Percentiles rank a stretch among this genome's conserved stretches.
phyloP scores from a whole-genome alignment of 2,113 vertebrate genomes.

The Siniperca knerii region DNA sequence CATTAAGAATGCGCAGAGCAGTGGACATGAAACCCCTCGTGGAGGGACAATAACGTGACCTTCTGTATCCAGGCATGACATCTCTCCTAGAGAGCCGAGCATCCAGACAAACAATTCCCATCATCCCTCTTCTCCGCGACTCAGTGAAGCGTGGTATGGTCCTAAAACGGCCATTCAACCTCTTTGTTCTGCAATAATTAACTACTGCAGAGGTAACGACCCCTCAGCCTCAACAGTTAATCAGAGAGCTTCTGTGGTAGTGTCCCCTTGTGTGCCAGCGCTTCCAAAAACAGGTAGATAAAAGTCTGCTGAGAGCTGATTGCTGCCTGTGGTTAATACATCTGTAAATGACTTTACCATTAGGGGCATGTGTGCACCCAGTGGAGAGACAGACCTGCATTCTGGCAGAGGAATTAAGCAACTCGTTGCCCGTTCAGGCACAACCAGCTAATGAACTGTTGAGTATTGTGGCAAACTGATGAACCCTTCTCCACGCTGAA shows the following conservation, averaged over 20 bases:
- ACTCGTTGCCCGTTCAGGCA: constrained; percentile 3
- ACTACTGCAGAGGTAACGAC: constrained; percentile 45
- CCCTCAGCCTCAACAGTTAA: constrained; percentile 44
- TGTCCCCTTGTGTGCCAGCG: constrained; percentile 4
- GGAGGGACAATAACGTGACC: constrained; percentile 54
- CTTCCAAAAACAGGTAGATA: constrained; percentile 47
- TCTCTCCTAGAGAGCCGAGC: constrained; percentile 40
- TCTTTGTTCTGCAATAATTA: constrained; percentile 49
- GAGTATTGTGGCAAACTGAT: constrained; percentile 2
- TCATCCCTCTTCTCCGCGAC: constrained; percentile 10
- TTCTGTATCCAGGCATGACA: constrained; percentile 55
- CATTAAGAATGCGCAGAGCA: constrained; percentile 58
- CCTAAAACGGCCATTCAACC: constrained; percentile 46
- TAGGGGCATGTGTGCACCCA: constrained; percentile 21
- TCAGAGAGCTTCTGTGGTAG: constrained; percentile 17
- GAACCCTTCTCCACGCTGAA: constrained; percentile 25
- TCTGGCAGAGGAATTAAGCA: constrained; percentile 27
- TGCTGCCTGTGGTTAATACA: constrained; percentile 29
- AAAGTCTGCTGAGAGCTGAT: constrained; percentile 34
- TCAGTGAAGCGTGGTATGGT: constrained; percentile 1
- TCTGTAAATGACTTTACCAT: constrained; percentile 44
- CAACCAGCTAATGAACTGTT: constrained; percentile 23
- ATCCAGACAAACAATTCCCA: constrained; percentile 48
- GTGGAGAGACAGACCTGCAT: constrained; percentile 17
- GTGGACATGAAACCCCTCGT: constrained; percentile 42